Evolutionary conservation across 2,888 invertebrate genomes (phyloP).

Genomic region (Oxytorus armatus): DNA sequence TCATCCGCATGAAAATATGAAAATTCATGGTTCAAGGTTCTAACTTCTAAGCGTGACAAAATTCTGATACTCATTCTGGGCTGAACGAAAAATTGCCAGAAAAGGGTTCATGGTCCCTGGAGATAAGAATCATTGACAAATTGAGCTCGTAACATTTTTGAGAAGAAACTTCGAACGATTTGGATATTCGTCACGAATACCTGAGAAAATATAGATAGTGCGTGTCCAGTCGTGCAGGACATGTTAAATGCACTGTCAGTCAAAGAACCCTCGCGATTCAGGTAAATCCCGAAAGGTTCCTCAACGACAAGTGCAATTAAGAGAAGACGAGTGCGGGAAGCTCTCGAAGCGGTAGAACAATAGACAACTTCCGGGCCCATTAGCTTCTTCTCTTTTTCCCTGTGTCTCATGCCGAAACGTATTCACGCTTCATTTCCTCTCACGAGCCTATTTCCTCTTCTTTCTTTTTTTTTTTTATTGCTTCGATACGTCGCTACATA

Average conservation of each 20-base stretch:
- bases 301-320: slow-evolving; percentile 70
- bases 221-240: neutral
- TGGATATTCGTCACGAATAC: slow-evolving; percentile 37
- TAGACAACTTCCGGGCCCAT: slow-evolving; percentile 50
- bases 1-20: too few species aligned
- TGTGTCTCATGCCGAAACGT: slow-evolving; percentile 7
- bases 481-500: neutral
- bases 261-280: slow-evolving; percentile 37
- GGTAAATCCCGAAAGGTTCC: slow-evolving; percentile 64
- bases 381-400: slow-evolving; percentile 36
- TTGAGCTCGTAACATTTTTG: neutral
- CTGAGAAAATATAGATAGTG: slow-evolving; percentile 31
- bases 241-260: neutral
- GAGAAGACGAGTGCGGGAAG: slow-evolving; percentile 2
- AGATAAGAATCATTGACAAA: slow-evolving; percentile 32
- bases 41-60: neutral
- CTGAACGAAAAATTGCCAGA: neutral
- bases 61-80: slow-evolving; percentile 4
- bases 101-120: neutral
- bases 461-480: neutral
- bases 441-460: slow-evolving; percentile 1
- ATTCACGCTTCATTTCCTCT: slow-evolving; percentile 35
- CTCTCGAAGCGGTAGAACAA: slow-evolving; percentile 52
- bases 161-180: slow-evolving; percentile 27
- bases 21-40: neutral